These are phyloP conservation scores for Felis chaus DNA, from an alignment of 2,113 vertebrate genomes.

Conservation along the genomic window DNA sequence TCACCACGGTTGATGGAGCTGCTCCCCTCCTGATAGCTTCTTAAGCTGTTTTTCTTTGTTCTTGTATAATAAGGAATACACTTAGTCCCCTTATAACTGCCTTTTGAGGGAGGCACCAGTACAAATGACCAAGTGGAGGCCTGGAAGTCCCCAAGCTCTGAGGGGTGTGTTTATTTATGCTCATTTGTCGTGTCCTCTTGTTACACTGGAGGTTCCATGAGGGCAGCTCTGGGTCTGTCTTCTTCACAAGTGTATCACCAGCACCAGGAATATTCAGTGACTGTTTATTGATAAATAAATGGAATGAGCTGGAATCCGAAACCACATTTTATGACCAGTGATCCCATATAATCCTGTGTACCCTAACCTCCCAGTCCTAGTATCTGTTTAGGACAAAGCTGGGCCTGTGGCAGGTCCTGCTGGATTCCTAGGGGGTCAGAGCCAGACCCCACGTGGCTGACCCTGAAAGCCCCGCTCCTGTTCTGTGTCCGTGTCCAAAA, in stretches of 20 bases:
- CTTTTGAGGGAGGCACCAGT: background rate
- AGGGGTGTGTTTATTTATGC: background rate
- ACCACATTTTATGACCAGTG: background rate
- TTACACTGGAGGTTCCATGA: background rate
- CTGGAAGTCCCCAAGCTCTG: background rate
- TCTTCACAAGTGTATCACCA: background rate
- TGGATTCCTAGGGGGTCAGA: background rate
- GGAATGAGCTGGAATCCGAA: background rate
- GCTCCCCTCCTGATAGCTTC: background rate
- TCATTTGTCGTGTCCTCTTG: background rate
- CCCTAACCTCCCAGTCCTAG: background rate
- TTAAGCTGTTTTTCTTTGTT: background rate
- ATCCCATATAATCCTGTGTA: background rate
- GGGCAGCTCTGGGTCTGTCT: background rate
- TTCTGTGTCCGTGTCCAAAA: background rate
- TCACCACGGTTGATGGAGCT: background rate
- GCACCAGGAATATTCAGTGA: background rate
- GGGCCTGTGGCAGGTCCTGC: background rate
- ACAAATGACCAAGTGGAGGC: background rate
- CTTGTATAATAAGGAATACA: background rate
- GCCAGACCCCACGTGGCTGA: background rate
- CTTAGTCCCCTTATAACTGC: background rate
- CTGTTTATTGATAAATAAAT: background rate
- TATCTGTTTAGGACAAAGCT: background rate
- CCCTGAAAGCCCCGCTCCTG: background rate